Evolutionary conservation across 2,113 vertebrate species (phyloP), one percentile per base, ranked within the genome.

Genomic region (Stigmatopora nigra): DNA sequence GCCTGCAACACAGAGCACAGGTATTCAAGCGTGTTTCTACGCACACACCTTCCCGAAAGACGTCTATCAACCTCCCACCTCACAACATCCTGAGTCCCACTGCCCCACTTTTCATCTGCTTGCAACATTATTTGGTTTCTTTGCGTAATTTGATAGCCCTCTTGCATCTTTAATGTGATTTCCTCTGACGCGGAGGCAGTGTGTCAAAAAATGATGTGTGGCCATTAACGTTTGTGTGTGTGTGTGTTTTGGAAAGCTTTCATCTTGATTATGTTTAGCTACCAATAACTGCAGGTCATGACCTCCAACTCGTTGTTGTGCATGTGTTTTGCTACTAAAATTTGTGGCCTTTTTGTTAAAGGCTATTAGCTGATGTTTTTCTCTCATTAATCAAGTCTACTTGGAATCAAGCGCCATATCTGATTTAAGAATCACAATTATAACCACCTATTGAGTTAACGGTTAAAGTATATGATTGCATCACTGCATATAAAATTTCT

Each of bases 1-100:
- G 65, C 88, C 90, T 68, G 72, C 87, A 56, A 83, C 91, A 0
- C 96, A 96, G 92, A 87, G 92, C 91, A 91, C 91, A 91, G 89
- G 90, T 91, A 83, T 20, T 44, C 70, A 69, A 69, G 60, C 75
- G 76, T 68, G 69, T 73, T 1, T 19, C 11, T 19, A 22, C 72
- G 44, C 53, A 44, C 55, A 66, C 60, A 25, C n/a, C 53, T 15
- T 41, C 46, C 47, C 35, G 63, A 64, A 38, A 41, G 55, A 45
- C 48, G 22, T 66, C 52, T 60, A 44, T 69, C 58, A 52, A 59
- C 64, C 53, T 36, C 52, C 44, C 22, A 46, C 45, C 36, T 41
- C 56, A n/a, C 68, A 17, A 63, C 69, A 65, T 47, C 67, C 76
- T 67, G 80, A 86, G 89, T 89, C 88, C 88, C 84, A 90, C 75